Percentiles rank a stretch among this genome's conserved stretches.
Conservation (phyloP, 1,140 invertebrate genomes). For the Liolophura sinensis region DNA sequence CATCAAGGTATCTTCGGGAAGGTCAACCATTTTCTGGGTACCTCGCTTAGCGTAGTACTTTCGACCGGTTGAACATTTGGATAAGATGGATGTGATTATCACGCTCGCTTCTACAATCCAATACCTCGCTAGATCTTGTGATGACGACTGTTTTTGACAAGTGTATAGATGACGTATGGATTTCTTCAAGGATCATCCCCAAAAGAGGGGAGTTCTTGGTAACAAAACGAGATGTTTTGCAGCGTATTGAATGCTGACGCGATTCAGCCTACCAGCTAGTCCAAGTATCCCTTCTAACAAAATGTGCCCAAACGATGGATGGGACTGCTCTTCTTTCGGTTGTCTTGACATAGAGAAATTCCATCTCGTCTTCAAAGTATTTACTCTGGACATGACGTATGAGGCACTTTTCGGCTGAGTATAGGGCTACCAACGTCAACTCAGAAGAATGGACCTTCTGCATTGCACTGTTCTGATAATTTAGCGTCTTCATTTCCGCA, state of each 20-base stretch:
- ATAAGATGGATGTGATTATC: constrained; percentile 12
- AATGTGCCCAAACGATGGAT: constrained; percentile 13
- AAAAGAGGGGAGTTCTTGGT: constrained; percentile 13
- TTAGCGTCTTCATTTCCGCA: background rate
- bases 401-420: background rate
- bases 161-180: constrained; percentile 12
- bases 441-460: background rate
- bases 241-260: constrained; percentile 3
- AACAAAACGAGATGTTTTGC: constrained; percentile 22
- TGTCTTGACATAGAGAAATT: background rate
- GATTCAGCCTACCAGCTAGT: constrained; percentile 15
- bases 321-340: constrained; percentile 9
- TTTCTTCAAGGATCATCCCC: constrained; percentile 14
- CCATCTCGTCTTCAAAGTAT: background rate
- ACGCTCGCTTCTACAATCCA: constrained; percentile 17
- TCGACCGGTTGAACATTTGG: constrained; percentile 19
- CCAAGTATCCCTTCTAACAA: constrained; percentile 14
- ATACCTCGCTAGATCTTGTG: constrained; percentile 3
- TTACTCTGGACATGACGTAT: constrained; percentile 1
- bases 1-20: constrained; percentile 14
- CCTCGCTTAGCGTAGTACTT: background rate
- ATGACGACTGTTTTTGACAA: constrained; percentile 16
- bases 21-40: constrained; percentile 21
- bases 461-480: background rate
- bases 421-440: background rate